Evolutionary conservation across 2,888 invertebrate genomes (phyloP).

Genomic region (Siphlonurus alternatus): DNA sequence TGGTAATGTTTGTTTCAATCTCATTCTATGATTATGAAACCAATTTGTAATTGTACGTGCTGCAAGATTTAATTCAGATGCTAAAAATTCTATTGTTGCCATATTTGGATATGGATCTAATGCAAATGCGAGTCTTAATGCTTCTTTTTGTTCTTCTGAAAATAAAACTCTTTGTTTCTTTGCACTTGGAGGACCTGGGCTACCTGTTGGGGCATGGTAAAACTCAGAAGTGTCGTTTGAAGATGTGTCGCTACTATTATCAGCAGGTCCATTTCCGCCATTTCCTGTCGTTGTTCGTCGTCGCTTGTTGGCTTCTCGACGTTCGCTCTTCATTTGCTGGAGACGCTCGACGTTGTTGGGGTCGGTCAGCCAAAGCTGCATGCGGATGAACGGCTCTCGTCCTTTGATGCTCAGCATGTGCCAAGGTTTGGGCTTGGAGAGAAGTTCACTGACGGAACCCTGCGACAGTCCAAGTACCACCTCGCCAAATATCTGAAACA

Average conservation of each 20-base stretch:
- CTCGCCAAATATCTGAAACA: conserved; percentile 76
- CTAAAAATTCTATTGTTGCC: conserved; percentile 88
- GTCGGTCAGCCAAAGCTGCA: conserved; percentile 95
- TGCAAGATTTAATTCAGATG: conserved; percentile 76
- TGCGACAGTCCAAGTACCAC: conserved; percentile 92
- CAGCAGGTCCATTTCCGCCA: conserved; percentile 37
- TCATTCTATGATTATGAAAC: conserved; percentile 99
- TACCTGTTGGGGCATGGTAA: conserved; percentile 69
- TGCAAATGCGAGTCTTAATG: conserved; percentile 80
- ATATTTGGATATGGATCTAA: conserved; percentile 95
- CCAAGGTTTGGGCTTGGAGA: conserved; percentile 98
- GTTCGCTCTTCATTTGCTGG: conserved; percentile 77
- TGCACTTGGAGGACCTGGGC: conserved; percentile 70
- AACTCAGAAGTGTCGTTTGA: conserved; percentile 80
- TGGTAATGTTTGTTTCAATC: conserved; percentile 54
- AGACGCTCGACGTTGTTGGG: conserved; percentile 87
- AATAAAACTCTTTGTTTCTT: conserved; percentile 92
- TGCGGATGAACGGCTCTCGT: conserved; percentile 86
- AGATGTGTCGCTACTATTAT: conserved; percentile 74
- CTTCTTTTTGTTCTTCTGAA: conserved; percentile 97
- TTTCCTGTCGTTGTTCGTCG: conserved; percentile 36
- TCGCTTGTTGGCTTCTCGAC: conserved; percentile 80
- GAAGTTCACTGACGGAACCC: conserved; percentile 89
- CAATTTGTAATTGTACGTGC: conserved; percentile 97
- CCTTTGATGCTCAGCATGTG: conserved; percentile 98